Evolutionary conservation across 1,140 invertebrate species (phyloP), one percentile per base, ranked within the genome.

Genomic region (Oryzaephilus surinamensis): DNA sequence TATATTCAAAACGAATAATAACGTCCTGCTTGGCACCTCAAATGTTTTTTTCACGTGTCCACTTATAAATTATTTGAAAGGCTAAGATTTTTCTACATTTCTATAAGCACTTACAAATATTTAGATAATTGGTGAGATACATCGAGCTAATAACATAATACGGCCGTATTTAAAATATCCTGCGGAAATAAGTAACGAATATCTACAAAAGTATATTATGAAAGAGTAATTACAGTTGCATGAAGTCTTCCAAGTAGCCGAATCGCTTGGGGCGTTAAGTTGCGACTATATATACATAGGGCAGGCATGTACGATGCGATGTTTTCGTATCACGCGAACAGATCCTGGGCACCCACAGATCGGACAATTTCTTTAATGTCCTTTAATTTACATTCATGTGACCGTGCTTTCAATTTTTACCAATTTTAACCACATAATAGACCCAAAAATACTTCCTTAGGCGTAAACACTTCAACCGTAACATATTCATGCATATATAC

Each of bases 201-300:
- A 31, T n/a, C n/a, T n/a, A n/a, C 41, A 39, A 43, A 47, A 43
- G 41, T 36, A n/a, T n/a, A 47, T 43, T 47, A 47, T 47, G 41
- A 43, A 47, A 44, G 38, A 44, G 41, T 44, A 43, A 47, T 47
- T 43, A 43, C 45, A 19, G 35, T 40, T 36, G 38, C 38, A 45
- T 45, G 36, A 30, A 45, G 35, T 38, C 34, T 43, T 43, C 41
- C 41, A 43, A 43, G 41, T 43, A 43, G 41, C 41, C 18, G 41
- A 13, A 23, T 13, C 11, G 34, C 41, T 38, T 13, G 26, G 35
- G 41, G 41, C 41, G 33, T 14, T 23, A 29, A 28, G 27, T 28
- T 14, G 20, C 14, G 24, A 13, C 37, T 29, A n/a, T n/a, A n/a
- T n/a, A n/a, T n/a, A n/a, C n/a, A n/a, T n/a, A n/a, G n/a, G n/a